Percentiles rank a stretch among this genome's conserved stretches.
These are phyloP conservation scores for Muschampia plurimacula DNA, from an alignment of 2,888 invertebrate genomes.

Conservation along the genomic window DNA sequence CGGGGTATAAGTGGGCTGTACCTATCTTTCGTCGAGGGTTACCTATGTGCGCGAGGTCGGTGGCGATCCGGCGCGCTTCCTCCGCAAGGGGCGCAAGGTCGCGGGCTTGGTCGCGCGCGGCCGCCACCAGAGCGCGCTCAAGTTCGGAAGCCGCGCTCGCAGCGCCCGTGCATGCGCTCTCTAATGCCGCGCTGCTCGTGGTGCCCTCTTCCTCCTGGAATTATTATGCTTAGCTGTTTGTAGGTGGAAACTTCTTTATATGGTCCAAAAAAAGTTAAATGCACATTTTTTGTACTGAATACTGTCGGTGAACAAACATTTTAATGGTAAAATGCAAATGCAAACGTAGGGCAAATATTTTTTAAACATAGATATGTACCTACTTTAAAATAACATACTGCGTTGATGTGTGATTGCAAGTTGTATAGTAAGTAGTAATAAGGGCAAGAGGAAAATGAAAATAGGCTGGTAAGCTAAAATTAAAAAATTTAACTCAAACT, in stretches of 20 bases:
- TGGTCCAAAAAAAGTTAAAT: not conserved
- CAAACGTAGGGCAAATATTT: too few relatives aligned
- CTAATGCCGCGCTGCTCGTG: slow-evolving; percentile 75
- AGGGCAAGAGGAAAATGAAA: too few relatives aligned
- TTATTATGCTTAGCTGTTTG: not conserved
- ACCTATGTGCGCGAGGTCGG: slow-evolving; percentile 83
- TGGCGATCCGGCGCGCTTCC: slow-evolving; percentile 75
- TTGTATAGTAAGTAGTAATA: too few relatives aligned
- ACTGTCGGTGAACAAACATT: too few relatives aligned
- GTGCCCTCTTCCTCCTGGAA: slow-evolving; percentile 74
- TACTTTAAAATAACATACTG: too few relatives aligned
- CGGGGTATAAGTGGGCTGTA: slow-evolving; percentile 58
- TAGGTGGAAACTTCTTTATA: not conserved
- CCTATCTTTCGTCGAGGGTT: slow-evolving; percentile 73
- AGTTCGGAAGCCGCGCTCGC: slow-evolving; percentile 94
- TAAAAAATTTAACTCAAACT: too few relatives aligned
- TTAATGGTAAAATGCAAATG: too few relatives aligned
- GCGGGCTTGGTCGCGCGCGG: slow-evolving; percentile 78
- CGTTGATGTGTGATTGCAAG: too few relatives aligned
- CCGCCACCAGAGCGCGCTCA: slow-evolving; percentile 90
- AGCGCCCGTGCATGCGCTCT: slow-evolving; percentile 87
- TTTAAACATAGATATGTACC: too few relatives aligned
- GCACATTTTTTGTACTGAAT: not conserved
- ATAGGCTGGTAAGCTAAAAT: too few relatives aligned
- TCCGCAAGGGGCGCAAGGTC: slow-evolving; percentile 78